Evolutionary conservation across 2,113 vertebrate species (phyloP).

Genomic region (Gobius niger): DNA sequence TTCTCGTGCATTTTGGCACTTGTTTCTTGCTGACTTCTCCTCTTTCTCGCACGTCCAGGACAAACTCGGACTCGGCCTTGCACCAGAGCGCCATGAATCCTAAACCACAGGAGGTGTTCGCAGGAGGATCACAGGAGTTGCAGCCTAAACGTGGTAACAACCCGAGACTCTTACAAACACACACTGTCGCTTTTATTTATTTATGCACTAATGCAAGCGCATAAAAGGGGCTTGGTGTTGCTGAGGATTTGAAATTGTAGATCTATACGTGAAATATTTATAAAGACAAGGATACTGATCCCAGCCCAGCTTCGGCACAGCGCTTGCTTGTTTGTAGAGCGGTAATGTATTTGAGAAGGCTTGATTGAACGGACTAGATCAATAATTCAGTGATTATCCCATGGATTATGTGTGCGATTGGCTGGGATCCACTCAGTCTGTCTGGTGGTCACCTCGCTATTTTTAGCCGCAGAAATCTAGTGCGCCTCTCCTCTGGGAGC

Average conservation of each 20-base stretch:
- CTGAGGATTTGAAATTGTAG: neutral
- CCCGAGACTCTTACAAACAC: constrained; percentile 21
- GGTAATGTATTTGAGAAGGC: constrained; percentile 20
- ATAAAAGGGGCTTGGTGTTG: constrained; percentile 26
- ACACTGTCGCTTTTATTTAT: constrained; percentile 41
- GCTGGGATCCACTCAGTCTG: constrained; percentile 50
- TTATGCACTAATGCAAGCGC: constrained; percentile 36
- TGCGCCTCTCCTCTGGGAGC: constrained; percentile 43
- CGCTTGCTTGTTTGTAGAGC: neutral
- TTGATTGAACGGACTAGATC: constrained; percentile 36
- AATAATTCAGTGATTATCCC: constrained; percentile 49
- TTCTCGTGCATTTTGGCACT: constrained; percentile 1
- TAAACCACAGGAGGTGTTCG: constrained; percentile 85
- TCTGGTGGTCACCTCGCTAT: constrained; percentile 62
- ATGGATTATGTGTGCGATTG: constrained; percentile 50
- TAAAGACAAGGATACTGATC: constrained; percentile 27
- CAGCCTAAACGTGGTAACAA: constrained; percentile 92
- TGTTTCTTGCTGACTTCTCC: constrained; percentile 38
- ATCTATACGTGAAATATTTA: constrained; percentile 49
- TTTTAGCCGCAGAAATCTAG: constrained; percentile 54
- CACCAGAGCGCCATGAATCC: constrained; percentile 97
- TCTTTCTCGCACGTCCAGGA: constrained; percentile 76
- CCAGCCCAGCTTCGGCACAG: neutral
- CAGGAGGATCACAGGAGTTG: constrained; percentile 87
- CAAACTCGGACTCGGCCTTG: constrained; percentile 96